Base-by-base conservation (phyloP, 2,797 vertebrate species). In the Paratrypauchen microcephalus region DNA sequence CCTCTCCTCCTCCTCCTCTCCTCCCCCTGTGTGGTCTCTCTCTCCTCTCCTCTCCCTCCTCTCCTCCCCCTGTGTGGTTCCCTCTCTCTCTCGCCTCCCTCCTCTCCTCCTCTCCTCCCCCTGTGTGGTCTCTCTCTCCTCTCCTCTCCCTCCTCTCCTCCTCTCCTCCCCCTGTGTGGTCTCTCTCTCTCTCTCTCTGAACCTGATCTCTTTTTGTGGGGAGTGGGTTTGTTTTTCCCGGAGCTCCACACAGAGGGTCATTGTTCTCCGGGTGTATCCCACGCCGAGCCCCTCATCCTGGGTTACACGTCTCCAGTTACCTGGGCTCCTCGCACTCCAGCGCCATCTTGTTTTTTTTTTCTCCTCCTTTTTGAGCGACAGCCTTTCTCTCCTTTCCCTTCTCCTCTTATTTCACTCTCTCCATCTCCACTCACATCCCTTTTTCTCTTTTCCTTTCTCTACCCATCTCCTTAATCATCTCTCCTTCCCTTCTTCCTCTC, bases 141-240 rank as follows among this genome's bases (percentile, higher is more conserved):
- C 15, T 57, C 72, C 64, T 63, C 77, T 76, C 23, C 6, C 11
- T 23, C 24, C 23, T 56, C 3, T 23, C 11, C 54, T 21, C 36
- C n/a, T 8, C 8, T 1, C 41, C 36, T 15, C 68, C 1, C 32
- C 32, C 85, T 92, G 90, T 92, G 91, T 92, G 91, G 91, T 92
- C 91, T 13, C 1, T 87, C 90, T 91, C 89, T 87, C 86, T 89
- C 90, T 89, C 88, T 89, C 85, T 68, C 88, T 76, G 88, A 92
- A 92, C 87, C 83, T 81, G 90, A 92, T 92, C 91, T 91, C 90
- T 92, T 92, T 90, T 86, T 88, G 90, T 89, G 91, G 90, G 90
- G 90, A 91, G 91, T 88, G 82, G 83, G 90, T 90, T 92, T 92
- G 88, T 92, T 92, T 45, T 92, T 92, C 90, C 78, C 86, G 81